Percentiles rank a stretch among this genome's conserved stretches.
Conservation (phyloP, 2,888 invertebrate species). For the Heliothis peltigera region DNA sequence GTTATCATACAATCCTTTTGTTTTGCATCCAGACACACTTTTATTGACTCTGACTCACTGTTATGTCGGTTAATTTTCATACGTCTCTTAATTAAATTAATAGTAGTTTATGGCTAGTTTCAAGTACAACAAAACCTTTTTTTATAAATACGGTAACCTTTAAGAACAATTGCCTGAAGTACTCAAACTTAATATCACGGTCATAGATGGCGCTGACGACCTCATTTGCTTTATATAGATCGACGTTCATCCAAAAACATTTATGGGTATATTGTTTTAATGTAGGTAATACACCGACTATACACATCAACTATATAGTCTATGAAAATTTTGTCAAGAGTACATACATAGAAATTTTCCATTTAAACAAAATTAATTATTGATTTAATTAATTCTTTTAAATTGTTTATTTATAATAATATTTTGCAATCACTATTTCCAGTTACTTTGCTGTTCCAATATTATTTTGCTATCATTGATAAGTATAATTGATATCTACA, state of each 20-base stretch:
- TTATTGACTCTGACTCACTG: slow-evolving; percentile 26
- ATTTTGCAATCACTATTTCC: slow-evolving; percentile 9
- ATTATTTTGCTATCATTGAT: slow-evolving; percentile 7
- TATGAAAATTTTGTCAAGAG: too few species aligned
- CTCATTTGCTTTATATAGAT: not conserved
- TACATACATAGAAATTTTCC: too few species aligned
- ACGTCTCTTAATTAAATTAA: not conserved
- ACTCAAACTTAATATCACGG: not conserved
- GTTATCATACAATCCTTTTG: slow-evolving; percentile 69
- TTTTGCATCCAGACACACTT: slow-evolving; percentile 37
- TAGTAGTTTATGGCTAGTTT: not conserved
- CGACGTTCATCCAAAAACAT: too few species aligned
- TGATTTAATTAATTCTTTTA: not conserved
- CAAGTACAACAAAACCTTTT: too few species aligned
- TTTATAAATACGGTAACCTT: not conserved
- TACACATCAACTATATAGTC: too few species aligned
- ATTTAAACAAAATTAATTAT: too few species aligned
- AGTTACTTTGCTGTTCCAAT: slow-evolving; percentile 12
- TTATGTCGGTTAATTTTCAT: not conserved
- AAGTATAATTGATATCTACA: slow-evolving; percentile 21
- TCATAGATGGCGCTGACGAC: not conserved
- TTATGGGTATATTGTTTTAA: too few species aligned
- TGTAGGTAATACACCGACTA: too few species aligned
- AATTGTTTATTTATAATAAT: not conserved
- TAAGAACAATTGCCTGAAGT: too few species aligned